Conservation (phyloP, 2,797 vertebrate genomes). For the Lagocephalus sceleratus region DNA sequence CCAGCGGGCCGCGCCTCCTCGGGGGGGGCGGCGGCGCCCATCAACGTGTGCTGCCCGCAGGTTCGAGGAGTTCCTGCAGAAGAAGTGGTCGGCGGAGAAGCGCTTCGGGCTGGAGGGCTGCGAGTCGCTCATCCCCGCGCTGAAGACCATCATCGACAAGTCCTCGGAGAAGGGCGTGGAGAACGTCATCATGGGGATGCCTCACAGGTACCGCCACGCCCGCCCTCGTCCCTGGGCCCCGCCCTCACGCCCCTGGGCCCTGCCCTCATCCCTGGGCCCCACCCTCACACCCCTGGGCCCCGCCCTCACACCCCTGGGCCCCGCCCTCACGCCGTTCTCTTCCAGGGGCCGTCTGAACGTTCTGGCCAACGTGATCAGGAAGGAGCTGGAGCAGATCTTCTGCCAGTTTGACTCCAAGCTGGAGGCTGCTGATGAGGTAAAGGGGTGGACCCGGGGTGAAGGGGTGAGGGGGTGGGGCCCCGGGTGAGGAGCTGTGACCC, state of each 20-base stretch:
- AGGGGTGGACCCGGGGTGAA: no score
- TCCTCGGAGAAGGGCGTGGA: conserved; percentile 91
- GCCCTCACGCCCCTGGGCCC: neutral
- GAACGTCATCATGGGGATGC: conserved; percentile 96
- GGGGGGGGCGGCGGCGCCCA: neutral
- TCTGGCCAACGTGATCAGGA: conserved; percentile 91
- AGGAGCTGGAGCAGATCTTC: conserved; percentile 96
- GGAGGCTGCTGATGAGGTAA: conserved; percentile 92
- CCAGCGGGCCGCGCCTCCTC: neutral
- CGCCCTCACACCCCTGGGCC: rapidly evolving
- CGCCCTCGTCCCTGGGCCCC: neutral
- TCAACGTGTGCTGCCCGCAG: conserved; percentile 51
- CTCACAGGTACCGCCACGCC: conserved; percentile 81
- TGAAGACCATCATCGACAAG: conserved; percentile 94
- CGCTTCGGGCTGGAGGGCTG: conserved; percentile 94
- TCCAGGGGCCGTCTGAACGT: conserved; percentile 90
- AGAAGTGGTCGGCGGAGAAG: conserved; percentile 96
- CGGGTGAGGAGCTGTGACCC: no score
- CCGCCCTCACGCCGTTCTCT: neutral
- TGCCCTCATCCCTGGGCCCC: no score
- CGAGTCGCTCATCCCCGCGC: conserved; percentile 89
- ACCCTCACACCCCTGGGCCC: no score
- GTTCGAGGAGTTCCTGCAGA: conserved; percentile 95
- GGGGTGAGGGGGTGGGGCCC: no score
- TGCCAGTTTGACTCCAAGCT: conserved; percentile 96